A percentile compares a stretch with the other conserved stretches of the same genome.
Evolutionary conservation across 2,113 vertebrate genomes (phyloP).

Genomic region (Cyprichromis sp.): DNA sequence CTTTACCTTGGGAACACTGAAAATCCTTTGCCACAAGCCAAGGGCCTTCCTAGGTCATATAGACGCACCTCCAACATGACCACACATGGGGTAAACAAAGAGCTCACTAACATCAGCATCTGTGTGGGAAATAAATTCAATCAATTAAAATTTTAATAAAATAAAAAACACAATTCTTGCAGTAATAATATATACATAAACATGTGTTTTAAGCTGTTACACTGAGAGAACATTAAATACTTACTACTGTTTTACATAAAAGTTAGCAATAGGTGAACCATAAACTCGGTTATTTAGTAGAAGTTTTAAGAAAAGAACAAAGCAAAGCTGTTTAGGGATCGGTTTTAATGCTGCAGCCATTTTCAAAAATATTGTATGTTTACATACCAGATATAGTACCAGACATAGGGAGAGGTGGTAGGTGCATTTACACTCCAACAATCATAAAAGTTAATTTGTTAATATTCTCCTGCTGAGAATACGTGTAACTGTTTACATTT

Average conservation of each 20-base stretch:
- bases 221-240: background rate
- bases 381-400: background rate
- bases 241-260: background rate
- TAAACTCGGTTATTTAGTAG: background rate
- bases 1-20: constrained; percentile 78
- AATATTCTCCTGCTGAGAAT: background rate
- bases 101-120: constrained; percentile 75
- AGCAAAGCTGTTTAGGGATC: background rate
- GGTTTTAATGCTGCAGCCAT: background rate
- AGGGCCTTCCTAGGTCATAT: constrained; percentile 1
- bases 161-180: background rate
- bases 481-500: background rate
- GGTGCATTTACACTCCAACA: background rate
- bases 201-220: background rate
- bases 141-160: background rate
- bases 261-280: background rate
- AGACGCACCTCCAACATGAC: constrained; percentile 69
- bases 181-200: background rate
- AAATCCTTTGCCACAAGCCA: constrained; percentile 17
- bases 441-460: background rate
- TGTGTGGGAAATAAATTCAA: constrained; percentile 23
- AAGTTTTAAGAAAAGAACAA: background rate
- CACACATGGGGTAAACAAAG: constrained; percentile 73
- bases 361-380: background rate
- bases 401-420: background rate